Evolutionary conservation across 2,797 vertebrate genomes (phyloP), one percentile per base, ranked within the genome.

Genomic region (Sebastes elongatus): DNA sequence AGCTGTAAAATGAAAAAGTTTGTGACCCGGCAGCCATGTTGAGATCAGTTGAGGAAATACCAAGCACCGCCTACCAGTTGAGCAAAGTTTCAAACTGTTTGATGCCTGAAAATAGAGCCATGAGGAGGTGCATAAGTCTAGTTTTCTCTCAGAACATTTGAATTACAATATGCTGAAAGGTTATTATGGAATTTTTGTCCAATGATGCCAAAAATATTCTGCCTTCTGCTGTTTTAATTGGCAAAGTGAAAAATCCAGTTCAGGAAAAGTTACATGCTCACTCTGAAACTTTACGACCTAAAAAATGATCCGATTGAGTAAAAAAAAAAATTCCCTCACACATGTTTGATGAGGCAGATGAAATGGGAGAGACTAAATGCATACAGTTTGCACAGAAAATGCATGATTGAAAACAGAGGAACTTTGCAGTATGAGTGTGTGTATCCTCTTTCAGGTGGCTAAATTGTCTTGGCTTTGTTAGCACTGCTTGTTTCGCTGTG

Each of bases 391-490:
- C 25, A 42, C 30, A 68, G 65, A 74, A 65, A 72, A 71, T 60
- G 65, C 71, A 71, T 86, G 88, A 86, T 85, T 84, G 76, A 83
- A 90, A 88, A 80, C 89, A 88, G 83, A 82, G 63, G 71, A 86
- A 72, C 68, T 63, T 60, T 74, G 71, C 76, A 46, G 56, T 61
- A 10, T n/a, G 55, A 62, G 74, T 63, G 81, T 65, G 77, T 68
- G 74, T 89, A 84, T 91, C 77, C 71, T 71, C 80, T 92, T 93
- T 89, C 90, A 90, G 83, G 78, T 92, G 86, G 46, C 84, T 82
- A 90, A 91, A 90, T 83, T 86, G 83, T 84, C 88, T 79, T 68
- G 85, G 86, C 88, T 95, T 93, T 92, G 92, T 93, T 90, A 92
- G 83, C 88, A 4, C 69, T 73, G 73, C 71, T 81, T 85, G 83